Conservation (phyloP, 2,888 invertebrate species). For the Lymantria dispar region DNA sequence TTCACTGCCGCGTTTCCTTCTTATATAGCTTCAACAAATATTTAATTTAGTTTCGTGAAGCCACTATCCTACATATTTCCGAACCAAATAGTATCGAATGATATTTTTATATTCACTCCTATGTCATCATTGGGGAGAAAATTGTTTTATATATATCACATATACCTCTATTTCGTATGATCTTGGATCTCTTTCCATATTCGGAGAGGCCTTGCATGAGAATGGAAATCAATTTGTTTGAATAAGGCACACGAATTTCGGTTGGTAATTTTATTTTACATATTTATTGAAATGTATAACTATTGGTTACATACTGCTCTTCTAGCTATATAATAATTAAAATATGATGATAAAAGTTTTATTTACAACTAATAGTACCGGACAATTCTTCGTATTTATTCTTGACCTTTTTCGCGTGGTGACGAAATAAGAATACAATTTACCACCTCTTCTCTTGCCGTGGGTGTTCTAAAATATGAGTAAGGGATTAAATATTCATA, state of each 20-base stretch:
- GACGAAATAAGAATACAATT: too few species aligned
- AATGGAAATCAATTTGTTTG: background rate
- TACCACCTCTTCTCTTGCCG: too few species aligned
- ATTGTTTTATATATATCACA: background rate
- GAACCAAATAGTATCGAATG: background rate
- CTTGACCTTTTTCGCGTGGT: too few species aligned
- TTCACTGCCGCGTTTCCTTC: background rate
- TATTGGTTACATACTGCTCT: too few species aligned
- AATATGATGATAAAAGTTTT: too few species aligned
- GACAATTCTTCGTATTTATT: too few species aligned
- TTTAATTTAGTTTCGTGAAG: slow-evolving; percentile 4
- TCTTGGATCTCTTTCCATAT: background rate
- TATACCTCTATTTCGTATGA: background rate
- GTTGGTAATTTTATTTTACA: background rate
- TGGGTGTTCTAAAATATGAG: too few species aligned
- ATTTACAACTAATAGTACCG: too few species aligned
- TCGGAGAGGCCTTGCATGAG: background rate
- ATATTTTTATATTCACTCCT: background rate
- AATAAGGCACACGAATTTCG: background rate
- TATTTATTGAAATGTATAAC: too few species aligned
- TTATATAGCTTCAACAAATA: background rate
- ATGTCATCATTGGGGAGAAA: background rate
- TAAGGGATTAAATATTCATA: too few species aligned
- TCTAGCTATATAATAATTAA: too few species aligned
- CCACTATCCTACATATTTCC: background rate